Evolutionary conservation across 2,797 vertebrate species (phyloP), one percentile per base, ranked within the genome.

Genomic region (Alcedo atthis): DNA sequence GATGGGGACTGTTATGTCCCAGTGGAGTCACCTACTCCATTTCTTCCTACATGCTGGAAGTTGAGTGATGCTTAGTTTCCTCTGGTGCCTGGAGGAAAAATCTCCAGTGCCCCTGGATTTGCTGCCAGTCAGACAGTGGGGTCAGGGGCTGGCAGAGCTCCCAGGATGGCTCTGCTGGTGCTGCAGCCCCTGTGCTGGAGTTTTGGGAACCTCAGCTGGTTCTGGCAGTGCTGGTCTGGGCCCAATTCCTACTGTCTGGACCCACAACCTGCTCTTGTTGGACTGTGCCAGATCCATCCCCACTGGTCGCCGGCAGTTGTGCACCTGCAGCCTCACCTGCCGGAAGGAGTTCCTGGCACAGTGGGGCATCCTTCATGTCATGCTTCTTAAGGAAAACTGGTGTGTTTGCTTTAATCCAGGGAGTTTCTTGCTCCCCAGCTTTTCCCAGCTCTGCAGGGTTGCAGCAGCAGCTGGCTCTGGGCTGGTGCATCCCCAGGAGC

Each of bases 221-320:
- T 48, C 37, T 8, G 1, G 21, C 55, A 70, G 17, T n/a, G 24
- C 35, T 54, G 66, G 68, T 43, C 62, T 54, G 1, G 4, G 67
- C 57, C 19, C 15, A 32, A 53, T 32, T 12, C 20, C 53, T 74
- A 57, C 49, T 0, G 0, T 25, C 82, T 17, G 17, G 17, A 43
- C 26, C 49, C 11, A 1, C 22, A 12, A 15, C 12, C 25, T 1
- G 1, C 48, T 83, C 59, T 40, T 55, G n/a, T 58, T 66, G 3
- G 15, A 21, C 30, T 55, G 76, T 55, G 57, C 75, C 75, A 64
- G 54, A 49, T 10, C 51, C 51, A 5, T 37, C 67, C 5, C 70
- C 2, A 5, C n/a, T 37, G 42, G 14, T 18, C 0, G 0, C 68
- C 0, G 8, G 67, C 19, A 1, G 5, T 5, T 21, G 53, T 33